These are phyloP conservation scores for Perdix hodgsoniae DNA, from an alignment of 2,797 vertebrate genomes.

Conservation along the genomic window DNA sequence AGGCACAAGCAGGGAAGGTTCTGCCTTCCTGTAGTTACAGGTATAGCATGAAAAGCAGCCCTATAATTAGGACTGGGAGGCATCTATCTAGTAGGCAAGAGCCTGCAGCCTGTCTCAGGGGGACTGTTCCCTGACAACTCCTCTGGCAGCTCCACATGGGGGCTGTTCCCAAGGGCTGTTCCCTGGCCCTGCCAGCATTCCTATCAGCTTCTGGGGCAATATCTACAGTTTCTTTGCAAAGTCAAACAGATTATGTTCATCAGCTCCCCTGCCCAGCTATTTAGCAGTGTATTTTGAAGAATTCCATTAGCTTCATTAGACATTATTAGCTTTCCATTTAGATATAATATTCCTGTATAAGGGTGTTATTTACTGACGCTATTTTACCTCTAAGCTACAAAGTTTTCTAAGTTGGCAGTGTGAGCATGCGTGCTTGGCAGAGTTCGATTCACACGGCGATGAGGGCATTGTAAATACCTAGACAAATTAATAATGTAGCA, in stretches of 20 bases:
- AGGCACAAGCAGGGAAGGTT: conserved; percentile 36
- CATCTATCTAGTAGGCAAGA: background rate
- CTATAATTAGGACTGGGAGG: conserved; percentile 37
- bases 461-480: background rate
- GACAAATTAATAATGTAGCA: conserved; percentile 69
- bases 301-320: background rate
- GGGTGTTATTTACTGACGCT: background rate
- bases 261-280: background rate
- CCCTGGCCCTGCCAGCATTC: background rate
- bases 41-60: conserved; percentile 28
- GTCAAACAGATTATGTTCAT: background rate
- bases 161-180: background rate
- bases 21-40: background rate
- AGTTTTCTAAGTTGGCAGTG: background rate
- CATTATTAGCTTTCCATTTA: background rate
- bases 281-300: background rate
- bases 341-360: background rate
- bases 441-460: background rate
- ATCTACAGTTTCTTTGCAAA: background rate
- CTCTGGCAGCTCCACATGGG: background rate
- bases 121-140: background rate
- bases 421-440: background rate
- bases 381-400: background rate
- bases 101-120: background rate
- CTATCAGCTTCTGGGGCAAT: background rate